Conservation (phyloP, 2,888 invertebrate genomes). For the Gonocerus acuteangulatus region DNA sequence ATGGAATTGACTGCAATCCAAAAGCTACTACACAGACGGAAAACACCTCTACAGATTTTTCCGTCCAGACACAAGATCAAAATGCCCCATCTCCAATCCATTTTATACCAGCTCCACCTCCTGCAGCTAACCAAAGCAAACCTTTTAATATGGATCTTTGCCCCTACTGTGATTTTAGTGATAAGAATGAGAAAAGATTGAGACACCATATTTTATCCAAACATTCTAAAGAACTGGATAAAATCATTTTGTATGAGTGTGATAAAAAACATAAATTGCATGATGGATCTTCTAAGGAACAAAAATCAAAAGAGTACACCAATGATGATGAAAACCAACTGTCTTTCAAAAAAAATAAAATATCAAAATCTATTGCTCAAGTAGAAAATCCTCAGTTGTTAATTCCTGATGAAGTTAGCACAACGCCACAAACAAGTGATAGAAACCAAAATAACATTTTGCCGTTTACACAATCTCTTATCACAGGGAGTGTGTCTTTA, state of each 20-base stretch:
- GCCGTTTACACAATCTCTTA: neutral
- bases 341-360: neutral
- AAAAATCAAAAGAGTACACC: neutral
- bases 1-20: too few relatives aligned
- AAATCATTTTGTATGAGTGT: neutral
- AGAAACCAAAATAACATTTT: neutral
- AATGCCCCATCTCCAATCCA: neutral
- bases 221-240: neutral
- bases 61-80: neutral
- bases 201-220: neutral
- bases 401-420: neutral
- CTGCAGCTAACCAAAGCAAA: neutral
- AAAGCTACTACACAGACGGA: too few relatives aligned
- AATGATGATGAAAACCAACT: too few relatives aligned
- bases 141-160: neutral
- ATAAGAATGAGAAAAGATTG: neutral
- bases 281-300: neutral
- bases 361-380: neutral
- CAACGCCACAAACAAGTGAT: neutral
- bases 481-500: neutral
- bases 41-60: neutral
- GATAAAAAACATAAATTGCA: neutral
- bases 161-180: constrained; percentile 1
- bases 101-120: neutral
- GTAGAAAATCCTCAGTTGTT: neutral